Percentiles rank a stretch among this genome's conserved stretches.
phyloP scores from a whole-genome alignment of 2,797 vertebrate genomes.

The Poecilia velifera region DNA sequence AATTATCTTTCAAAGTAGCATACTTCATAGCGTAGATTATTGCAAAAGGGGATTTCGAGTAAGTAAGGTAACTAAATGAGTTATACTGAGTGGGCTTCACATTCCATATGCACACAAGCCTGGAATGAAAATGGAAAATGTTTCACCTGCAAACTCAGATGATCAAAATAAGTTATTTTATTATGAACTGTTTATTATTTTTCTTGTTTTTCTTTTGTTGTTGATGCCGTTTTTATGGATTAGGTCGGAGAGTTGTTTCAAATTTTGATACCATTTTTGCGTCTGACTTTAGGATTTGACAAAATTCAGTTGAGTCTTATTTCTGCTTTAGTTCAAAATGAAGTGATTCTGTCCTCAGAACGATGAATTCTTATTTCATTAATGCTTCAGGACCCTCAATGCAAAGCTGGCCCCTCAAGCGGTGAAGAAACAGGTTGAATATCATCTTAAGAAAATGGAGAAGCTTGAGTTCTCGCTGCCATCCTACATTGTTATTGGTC shows the following conservation, averaged over 20 bases:
- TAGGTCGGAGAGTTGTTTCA: neutral
- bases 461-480: slow-evolving; percentile 82
- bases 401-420: slow-evolving; percentile 78
- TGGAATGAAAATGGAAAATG: neutral
- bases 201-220: neutral
- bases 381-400: slow-evolving; percentile 72
- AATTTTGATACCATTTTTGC: neutral
- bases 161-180: neutral
- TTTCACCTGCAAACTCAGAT: neutral
- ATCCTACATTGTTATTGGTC: slow-evolving; percentile 86
- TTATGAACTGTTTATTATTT: neutral
- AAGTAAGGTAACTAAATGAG: neutral
- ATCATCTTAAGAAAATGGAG: slow-evolving; percentile 83
- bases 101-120: neutral
- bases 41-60: neutral
- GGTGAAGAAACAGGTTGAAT: slow-evolving; percentile 80
- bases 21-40: neutral
- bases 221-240: neutral
- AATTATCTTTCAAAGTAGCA: neutral
- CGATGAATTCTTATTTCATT: slow-evolving; percentile 4
- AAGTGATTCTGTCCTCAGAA: neutral
- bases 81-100: neutral
- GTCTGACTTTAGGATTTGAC: neutral
- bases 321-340: neutral
- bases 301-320: neutral